Evolutionary conservation across 2,113 vertebrate species (phyloP).

Genomic region (Myotis lucifugus): DNA sequence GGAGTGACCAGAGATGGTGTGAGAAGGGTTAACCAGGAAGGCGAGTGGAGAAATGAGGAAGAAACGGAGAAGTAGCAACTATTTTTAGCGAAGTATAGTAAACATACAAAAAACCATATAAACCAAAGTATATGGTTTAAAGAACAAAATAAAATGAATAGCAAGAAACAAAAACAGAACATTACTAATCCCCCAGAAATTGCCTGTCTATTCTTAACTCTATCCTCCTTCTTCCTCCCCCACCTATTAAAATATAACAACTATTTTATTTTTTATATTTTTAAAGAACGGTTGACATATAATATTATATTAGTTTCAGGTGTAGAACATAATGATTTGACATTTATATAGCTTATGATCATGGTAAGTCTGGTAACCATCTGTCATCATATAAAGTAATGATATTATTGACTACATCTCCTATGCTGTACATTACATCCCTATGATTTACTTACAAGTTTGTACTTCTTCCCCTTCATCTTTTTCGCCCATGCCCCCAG

Average conservation of each 20-base stretch:
- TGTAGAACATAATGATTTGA: background rate
- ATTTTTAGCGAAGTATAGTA: background rate
- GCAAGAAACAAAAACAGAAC: background rate
- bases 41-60: background rate
- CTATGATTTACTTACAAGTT: background rate
- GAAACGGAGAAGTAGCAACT: background rate
- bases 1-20: background rate
- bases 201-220: background rate
- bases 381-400: background rate
- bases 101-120: background rate
- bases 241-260: background rate
- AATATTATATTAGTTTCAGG: background rate
- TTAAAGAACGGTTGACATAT: background rate
- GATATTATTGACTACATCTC: background rate
- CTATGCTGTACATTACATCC: background rate
- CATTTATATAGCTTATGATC: background rate
- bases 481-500: background rate
- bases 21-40: background rate
- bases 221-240: background rate
- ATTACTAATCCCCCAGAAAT: background rate
- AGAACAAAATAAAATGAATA: constrained; percentile 23
- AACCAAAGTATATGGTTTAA: background rate
- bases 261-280: background rate
- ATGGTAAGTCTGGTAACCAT: too few relatives aligned
- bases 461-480: background rate